Percentiles rank a stretch among this genome's conserved stretches.
phyloP scores from a whole-genome alignment of 2,888 invertebrate genomes.

The Gastrophysa polygoni region DNA sequence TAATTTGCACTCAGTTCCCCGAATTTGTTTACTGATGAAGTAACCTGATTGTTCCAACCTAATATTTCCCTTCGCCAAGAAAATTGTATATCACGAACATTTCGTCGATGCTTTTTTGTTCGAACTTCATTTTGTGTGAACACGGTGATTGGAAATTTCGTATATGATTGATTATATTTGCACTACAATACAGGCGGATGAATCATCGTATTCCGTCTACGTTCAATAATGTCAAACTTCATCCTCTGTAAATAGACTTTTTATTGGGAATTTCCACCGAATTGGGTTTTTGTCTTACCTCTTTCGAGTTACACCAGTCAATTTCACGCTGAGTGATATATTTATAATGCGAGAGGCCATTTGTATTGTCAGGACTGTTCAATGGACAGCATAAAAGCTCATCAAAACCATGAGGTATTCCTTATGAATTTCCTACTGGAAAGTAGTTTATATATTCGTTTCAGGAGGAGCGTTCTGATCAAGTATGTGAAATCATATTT shows the following conservation, averaged over 20 bases:
- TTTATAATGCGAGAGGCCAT: no score
- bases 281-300: neutral
- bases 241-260: constrained; percentile 25
- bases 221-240: constrained; percentile 25
- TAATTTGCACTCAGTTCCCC: neutral
- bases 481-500: no score
- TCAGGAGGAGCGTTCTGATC: no score
- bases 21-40: neutral
- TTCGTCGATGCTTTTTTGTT: constrained; percentile 6
- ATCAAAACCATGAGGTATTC: no score
- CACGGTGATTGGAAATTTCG: constrained; percentile 25
- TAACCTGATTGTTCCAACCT: constrained; percentile 3
- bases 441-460: no score
- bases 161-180: constrained; percentile 29
- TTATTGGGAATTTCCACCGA: neutral
- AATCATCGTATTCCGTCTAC: constrained; percentile 9
- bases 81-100: neutral
- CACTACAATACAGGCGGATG: constrained; percentile 12
- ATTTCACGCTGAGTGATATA: no score
- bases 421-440: no score
- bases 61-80: neutral
- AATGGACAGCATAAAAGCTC: no score
- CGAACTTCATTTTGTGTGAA: constrained; percentile 18
- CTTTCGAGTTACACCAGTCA: no score
- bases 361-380: no score